Evolutionary conservation across 2,888 invertebrate genomes (phyloP), one percentile per base, ranked within the genome.

Genomic region (Ichneumoninae sp.): DNA sequence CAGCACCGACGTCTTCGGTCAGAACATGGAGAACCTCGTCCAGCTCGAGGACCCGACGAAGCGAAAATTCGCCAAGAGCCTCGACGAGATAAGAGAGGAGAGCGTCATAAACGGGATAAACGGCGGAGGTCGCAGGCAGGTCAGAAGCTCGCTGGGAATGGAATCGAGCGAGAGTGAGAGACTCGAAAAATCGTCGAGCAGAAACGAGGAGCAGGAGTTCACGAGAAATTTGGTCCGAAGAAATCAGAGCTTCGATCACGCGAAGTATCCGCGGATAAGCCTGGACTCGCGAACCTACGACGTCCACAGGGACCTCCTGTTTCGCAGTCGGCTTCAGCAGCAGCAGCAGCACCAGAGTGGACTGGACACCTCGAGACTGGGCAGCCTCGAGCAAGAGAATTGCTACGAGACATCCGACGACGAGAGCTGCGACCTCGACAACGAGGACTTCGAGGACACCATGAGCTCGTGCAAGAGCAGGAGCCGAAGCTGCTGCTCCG

Each of bases 401-500:
- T 91, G 89, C 30, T 93, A 92, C 85, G 93, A 93, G 30, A 91
- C 89, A 0, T 93, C 93, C 1, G 93, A 92, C 84, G 93, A 93
- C 81, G 93, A 93, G 83, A 93, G 93, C 80, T 93, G 92, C 83
- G 92, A 92, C 80, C 83, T 91, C 57, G 92, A 91, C 44, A 93
- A 91, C 79, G 92, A 89, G 0, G 92, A 93, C 78, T 93, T 92
- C 68, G 92, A 93, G 71, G 88, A 90, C 75, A 93, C 90, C 83
- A 94, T 90, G 94, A 94, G 91, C 93, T 94, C 90, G 88, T 94
- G 89, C 93, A 94, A 91, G 90, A 94, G 88, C 87, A 93, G 94
- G 50, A 95, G 94, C 60, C 90, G 92, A 22, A 95, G 95, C 88
- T 95, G 94, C 63, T 95, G 94, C 85, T 95, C 95, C 7, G 95